These are phyloP conservation scores for Phylloscopus trochilus DNA, from an alignment of 2,113 vertebrate species.

Conservation along the genomic window DNA sequence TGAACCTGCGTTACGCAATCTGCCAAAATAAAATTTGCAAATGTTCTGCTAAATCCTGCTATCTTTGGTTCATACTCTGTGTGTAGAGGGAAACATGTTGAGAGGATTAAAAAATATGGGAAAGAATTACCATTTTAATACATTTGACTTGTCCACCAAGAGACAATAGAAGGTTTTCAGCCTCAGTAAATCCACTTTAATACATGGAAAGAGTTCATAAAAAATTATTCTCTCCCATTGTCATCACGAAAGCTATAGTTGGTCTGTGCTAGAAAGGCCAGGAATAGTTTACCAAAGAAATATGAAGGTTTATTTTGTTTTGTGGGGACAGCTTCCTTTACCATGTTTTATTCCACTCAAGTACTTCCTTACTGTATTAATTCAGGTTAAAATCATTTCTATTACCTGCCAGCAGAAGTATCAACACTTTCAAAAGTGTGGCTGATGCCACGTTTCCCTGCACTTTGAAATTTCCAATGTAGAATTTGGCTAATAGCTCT, in stretches of 20 bases:
- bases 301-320: not conserved
- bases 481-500: not conserved
- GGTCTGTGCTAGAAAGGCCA: not conserved
- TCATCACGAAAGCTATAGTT: not conserved
- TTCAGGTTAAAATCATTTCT: not conserved
- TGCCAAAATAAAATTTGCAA: conserved; percentile 57
- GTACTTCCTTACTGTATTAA: not conserved
- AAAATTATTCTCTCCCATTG: not conserved
- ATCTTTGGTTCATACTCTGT: conserved; percentile 21
- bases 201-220: conserved; percentile 49
- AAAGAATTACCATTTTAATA: conserved; percentile 74
- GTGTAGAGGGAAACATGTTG: conserved; percentile 25
- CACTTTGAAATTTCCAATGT: not conserved
- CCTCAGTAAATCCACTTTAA: conserved; percentile 61
- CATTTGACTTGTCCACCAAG: conserved; percentile 43
- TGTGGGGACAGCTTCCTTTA: not conserved
- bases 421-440: not conserved
- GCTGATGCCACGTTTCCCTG: not conserved
- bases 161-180: conserved; percentile 60
- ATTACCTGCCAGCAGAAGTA: not conserved
- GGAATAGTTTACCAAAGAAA: not conserved
- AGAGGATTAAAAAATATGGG: conserved; percentile 65
- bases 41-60: conserved; percentile 59
- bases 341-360: not conserved
- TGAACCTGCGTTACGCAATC: conserved; percentile 8